phyloP scores from a whole-genome alignment of 2,113 vertebrate genomes.

The Patagioenas fasciata region DNA sequence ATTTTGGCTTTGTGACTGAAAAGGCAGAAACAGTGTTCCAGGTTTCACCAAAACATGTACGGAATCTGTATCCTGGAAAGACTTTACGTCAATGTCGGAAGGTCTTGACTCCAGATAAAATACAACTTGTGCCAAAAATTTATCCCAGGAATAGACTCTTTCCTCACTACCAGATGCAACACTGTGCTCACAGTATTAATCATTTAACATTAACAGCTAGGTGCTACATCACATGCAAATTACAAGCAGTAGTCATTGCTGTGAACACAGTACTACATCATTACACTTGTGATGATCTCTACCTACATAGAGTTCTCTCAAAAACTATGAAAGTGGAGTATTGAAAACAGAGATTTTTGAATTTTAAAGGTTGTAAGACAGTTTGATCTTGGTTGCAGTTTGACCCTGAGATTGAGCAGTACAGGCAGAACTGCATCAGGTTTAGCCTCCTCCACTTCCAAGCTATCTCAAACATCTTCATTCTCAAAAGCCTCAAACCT shows the following conservation, averaged over 20 bases:
- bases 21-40: not conserved
- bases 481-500: not conserved
- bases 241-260: not conserved
- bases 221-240: fast-evolving
- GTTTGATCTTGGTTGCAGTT: not conserved
- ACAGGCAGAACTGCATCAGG: not conserved
- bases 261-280: not conserved
- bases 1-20: not conserved
- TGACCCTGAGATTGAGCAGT: not conserved
- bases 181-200: not conserved
- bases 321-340: fast-evolving
- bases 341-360: not conserved
- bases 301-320: fast-evolving
- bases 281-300: not conserved
- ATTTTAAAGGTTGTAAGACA: not conserved
- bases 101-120: not conserved
- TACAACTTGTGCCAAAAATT: not conserved
- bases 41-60: not conserved
- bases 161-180: not conserved
- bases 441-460: not conserved
- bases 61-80: not conserved
- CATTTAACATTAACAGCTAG: not conserved
- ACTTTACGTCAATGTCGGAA: not conserved
- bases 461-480: not conserved
- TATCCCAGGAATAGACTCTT: not conserved